phyloP scores from a whole-genome alignment of 2,797 vertebrate genomes.

The Peromyscus eremicus region DNA sequence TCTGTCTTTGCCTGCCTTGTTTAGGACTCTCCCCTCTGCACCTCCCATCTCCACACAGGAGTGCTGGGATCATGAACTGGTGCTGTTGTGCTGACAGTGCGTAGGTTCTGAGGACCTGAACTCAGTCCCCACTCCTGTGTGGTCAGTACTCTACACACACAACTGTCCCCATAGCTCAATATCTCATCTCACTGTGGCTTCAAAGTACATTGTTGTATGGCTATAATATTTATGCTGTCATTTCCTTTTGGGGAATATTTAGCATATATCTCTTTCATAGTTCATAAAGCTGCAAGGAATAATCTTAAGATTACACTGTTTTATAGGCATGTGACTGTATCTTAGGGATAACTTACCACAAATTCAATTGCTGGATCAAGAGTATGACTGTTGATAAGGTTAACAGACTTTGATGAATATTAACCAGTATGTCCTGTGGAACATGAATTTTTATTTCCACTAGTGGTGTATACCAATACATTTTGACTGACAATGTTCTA shows the following conservation, averaged over 20 bases:
- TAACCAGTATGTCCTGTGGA: background rate
- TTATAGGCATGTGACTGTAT: background rate
- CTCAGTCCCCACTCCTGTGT: background rate
- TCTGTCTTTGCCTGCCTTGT: background rate
- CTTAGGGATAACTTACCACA: conserved; percentile 30
- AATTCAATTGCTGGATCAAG: conserved; percentile 54
- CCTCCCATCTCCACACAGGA: background rate
- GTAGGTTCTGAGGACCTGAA: no score
- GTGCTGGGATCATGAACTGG: background rate
- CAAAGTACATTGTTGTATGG: background rate
- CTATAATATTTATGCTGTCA: background rate
- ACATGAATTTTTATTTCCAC: background rate
- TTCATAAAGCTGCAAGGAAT: conserved; percentile 33
- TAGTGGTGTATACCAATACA: background rate
- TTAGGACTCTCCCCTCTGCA: background rate
- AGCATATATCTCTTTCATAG: background rate
- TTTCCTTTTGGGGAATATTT: background rate
- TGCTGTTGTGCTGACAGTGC: background rate
- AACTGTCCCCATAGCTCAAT: background rate
- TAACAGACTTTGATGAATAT: conserved; percentile 21
- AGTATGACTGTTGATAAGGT: background rate
- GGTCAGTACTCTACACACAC: background rate
- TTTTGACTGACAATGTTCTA: background rate
- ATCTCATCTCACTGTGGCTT: background rate
- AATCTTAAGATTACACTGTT: background rate